Evolutionary conservation across 2,797 vertebrate genomes (phyloP), one percentile per base, ranked within the genome.

Genomic region (Sparidentex hasta): DNA sequence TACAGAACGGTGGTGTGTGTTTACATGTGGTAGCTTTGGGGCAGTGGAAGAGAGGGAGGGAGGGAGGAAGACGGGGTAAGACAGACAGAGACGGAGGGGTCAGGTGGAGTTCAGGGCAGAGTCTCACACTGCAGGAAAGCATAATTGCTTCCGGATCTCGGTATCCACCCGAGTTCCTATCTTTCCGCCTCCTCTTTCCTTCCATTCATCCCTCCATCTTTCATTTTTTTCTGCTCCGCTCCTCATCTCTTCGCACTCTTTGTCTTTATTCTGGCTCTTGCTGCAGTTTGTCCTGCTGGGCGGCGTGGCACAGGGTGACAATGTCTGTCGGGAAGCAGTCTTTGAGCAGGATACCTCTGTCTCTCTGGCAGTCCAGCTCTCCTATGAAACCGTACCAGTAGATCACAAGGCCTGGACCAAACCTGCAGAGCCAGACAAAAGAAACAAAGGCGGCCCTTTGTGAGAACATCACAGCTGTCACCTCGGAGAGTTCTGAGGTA

Each of bases 371-470:
- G 93, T 99, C 98, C 87, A 99, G 93, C 87, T 99, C 98, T 54
- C 96, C 96, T 68, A 99, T 97, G 84, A 99, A 99, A 38, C 98
- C 98, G 0, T 98, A 97, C 98, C 98, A 99, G 88, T 99, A 99
- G 94, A 99, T 99, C 87, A 99, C 98, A 74, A 99, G 94, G 77
- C 98, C 98, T 0, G 98, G 98, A 33, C 98, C 98, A 77, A 99
- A 99, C 90, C 98, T 99, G 93, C 18, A 62, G 70, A 0, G 50
- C 12, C 76, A 86, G 74, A 88, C 20, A 80, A 81, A 67, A 25
- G n/a, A 81, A 75, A 78, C 41, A 84, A 71, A 80, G 59, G 1
- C 16, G 0, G 12, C 29, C 3, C 48, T 69, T 54, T 66, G 55
- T 86, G 58, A 87, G 75, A 43, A 59, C 69, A 83, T 76, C 66